Base-by-base conservation (phyloP, 2,797 vertebrate genomes). In the Chromis chromis region DNA sequence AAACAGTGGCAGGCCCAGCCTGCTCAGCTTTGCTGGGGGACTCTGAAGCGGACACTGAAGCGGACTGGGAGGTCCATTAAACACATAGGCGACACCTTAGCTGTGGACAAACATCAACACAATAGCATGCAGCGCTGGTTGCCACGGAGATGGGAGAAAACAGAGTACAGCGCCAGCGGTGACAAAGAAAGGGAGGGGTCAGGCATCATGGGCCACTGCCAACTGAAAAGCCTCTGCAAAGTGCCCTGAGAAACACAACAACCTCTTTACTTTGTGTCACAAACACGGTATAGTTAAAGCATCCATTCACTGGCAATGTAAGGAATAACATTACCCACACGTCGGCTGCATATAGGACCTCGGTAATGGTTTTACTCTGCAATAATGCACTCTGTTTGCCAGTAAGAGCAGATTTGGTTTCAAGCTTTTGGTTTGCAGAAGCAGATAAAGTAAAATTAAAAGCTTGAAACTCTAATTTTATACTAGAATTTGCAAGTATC, bases 1-100 rank as follows among this genome's bases (percentile, higher is more conserved):
- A 89, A 89, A 89, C 86, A 84, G 83, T 66, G 86, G 84, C 88
- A 81, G 72, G 76, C 89, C 79, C 79, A 16, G 79, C 62, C 64
- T 36, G 52, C 65, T 78, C 74, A 44, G 83, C 74, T 84, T 67
- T 69, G 77, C 72, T 42, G 42, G 73, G 83, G 83, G 82, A 86
- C 81, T 75, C 82, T 58, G 81, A 82, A 65, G 84, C 79, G 77
- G 82, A 90, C 83, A 78, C 82, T 78, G 86, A 90, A 78, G 85
- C 83, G 76, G 85, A 88, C 87, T 91, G 90, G 92, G 91, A 91
- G 90, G 91, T 93, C 90, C 90, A 88, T 92, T 92, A 91, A 91
- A 87, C 83, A 86, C 86, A 87, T 27, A 84, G 91, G 86, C 90
- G 83, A 92, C 88, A 92, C 92, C 92, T 93, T 92, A 88, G 88